Evolutionary conservation across 2,113 vertebrate genomes (phyloP).

Genomic region (Pollachius pollachius): DNA sequence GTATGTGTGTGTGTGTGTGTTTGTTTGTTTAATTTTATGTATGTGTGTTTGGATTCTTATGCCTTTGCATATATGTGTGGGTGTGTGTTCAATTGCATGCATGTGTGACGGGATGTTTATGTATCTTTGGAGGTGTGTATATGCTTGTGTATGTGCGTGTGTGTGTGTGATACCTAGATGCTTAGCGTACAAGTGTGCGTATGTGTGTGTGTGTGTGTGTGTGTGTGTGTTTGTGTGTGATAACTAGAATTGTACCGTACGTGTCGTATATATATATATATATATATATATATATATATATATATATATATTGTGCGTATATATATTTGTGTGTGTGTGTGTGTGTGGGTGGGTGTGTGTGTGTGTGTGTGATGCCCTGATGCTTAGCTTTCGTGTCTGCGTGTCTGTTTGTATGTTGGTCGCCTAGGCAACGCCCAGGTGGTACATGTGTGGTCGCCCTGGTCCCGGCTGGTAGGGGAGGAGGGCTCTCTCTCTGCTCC

Average conservation of each 20-base stretch:
- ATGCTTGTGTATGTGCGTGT: slow-evolving; percentile 3
- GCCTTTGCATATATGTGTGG: too few species aligned
- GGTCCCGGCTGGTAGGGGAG: slow-evolving; percentile 57
- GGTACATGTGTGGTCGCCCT: slow-evolving; percentile 7
- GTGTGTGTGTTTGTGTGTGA: background rate
- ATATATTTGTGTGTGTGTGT: background rate
- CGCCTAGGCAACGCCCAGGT: too few species aligned
- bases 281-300: too few species aligned
- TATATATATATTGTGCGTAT: too few species aligned
- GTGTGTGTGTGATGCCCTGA: background rate
- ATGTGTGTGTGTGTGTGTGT: slow-evolving; percentile 16
- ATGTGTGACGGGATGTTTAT: too few species aligned
- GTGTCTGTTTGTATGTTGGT: slow-evolving; percentile 20
- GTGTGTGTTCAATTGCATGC: background rate
- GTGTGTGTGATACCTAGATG: background rate
- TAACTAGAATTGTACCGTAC: too few species aligned
- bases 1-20: background rate
- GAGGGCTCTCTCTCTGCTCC: slow-evolving; percentile 60
- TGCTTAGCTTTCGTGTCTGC: background rate
- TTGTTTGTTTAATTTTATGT: background rate
- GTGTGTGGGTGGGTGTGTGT: slow-evolving; percentile 8
- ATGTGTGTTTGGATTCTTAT: background rate
- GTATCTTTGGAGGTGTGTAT: background rate
- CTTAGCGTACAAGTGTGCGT: background rate
- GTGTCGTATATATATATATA: too few species aligned